A percentile compares a stretch with the other conserved stretches of the same genome.
These are phyloP conservation scores for Dendroctonus ponderosae DNA, from an alignment of 1,140 invertebrate species.

Conservation along the genomic window DNA sequence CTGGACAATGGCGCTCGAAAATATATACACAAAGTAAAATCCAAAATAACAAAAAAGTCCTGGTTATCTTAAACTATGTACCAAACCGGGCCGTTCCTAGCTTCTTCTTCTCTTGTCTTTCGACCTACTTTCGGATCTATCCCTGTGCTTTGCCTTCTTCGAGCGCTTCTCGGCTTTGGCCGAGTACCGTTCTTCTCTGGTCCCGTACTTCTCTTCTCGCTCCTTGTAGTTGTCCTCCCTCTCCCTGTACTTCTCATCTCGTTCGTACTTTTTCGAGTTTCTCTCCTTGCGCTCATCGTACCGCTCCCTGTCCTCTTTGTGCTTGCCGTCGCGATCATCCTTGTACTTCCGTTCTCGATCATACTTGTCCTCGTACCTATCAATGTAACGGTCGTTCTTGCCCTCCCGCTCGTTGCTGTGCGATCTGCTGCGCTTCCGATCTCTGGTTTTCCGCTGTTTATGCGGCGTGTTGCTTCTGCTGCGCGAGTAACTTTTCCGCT, in stretches of 20 bases:
- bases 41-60: too few relatives aligned
- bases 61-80: not conserved
- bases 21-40: too few relatives aligned
- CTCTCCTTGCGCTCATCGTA: constrained; percentile 39
- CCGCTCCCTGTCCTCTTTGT: constrained; percentile 42
- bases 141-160: constrained; percentile 46
- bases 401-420: constrained; percentile 43
- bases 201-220: constrained; percentile 37
- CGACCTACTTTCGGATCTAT: constrained; percentile 48
- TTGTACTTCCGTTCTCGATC: constrained; percentile 39
- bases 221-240: constrained; percentile 38
- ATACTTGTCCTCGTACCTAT: constrained; percentile 46
- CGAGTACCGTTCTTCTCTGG: constrained; percentile 37
- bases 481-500: constrained; percentile 56
- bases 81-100: constrained; percentile 18
- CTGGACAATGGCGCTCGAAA: too few relatives aligned
- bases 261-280: constrained; percentile 41
- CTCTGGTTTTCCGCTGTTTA: constrained; percentile 43
- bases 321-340: constrained; percentile 25
- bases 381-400: constrained; percentile 48
- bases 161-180: constrained; percentile 35
- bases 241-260: constrained; percentile 39
- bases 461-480: constrained; percentile 52
- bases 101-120: constrained; percentile 51
- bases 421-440: constrained; percentile 42